Percentiles rank a stretch among this genome's conserved stretches.
Conservation (phyloP, 2,113 vertebrate genomes). For the Anser brachyrhynchus region DNA sequence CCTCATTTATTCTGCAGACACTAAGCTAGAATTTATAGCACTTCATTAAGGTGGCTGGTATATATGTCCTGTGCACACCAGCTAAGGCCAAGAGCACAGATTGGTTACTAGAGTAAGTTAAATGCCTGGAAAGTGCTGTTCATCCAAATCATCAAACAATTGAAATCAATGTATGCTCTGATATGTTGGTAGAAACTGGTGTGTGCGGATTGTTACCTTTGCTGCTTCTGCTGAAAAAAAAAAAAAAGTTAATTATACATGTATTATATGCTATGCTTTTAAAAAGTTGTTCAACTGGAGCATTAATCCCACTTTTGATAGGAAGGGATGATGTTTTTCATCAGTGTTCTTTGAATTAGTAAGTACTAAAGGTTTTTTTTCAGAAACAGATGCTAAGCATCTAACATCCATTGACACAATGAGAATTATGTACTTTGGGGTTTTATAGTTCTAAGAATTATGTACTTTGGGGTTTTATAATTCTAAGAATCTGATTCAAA, state of each 20-base stretch:
- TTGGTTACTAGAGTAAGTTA: neutral
- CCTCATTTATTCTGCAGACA: neutral
- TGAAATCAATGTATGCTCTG: neutral
- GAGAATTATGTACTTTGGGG: neutral
- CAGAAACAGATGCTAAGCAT: neutral
- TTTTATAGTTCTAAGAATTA: neutral
- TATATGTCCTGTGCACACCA: neutral
- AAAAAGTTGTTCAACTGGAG: neutral
- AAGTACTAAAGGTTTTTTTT: neutral
- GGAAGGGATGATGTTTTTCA: neutral
- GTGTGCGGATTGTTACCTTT: neutral
- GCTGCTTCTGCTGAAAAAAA: neutral
- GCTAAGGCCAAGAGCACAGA: neutral
- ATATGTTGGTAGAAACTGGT: neutral
- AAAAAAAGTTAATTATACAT: neutral
- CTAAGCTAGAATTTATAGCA: conserved; percentile 11
- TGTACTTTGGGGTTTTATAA: neutral
- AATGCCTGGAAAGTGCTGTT: neutral
- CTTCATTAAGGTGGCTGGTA: neutral
- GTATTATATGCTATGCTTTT: neutral
- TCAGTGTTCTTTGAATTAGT: neutral
- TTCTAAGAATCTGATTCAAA: neutral
- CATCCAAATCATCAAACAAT: neutral
- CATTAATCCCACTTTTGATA: neutral
- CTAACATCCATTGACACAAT: neutral